Percentiles rank a stretch among this genome's conserved stretches.
These are phyloP conservation scores for Zaprionus vittiger DNA, from an alignment of 1,140 invertebrate genomes.

Conservation along the genomic window DNA sequence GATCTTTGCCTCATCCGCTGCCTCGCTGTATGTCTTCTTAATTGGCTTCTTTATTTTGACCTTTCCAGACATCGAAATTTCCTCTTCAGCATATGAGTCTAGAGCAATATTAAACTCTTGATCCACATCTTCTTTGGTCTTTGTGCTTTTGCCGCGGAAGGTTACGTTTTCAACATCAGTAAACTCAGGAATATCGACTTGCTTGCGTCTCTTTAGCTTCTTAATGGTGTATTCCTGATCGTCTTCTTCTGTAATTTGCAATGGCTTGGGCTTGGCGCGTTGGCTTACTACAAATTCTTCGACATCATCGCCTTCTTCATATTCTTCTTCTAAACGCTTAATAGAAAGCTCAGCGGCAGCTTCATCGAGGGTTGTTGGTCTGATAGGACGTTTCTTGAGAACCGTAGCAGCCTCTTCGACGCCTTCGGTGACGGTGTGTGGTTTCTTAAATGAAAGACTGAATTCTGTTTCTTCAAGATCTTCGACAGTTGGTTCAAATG, in stretches of 20 bases:
- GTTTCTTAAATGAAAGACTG: slow-evolving; percentile 84
- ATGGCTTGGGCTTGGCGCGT: slow-evolving; percentile 68
- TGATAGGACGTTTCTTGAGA: slow-evolving; percentile 79
- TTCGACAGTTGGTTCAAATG: slow-evolving; percentile 63
- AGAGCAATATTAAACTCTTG: slow-evolving; percentile 94
- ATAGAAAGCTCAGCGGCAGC: slow-evolving; percentile 79
- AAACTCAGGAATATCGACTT: slow-evolving; percentile 88
- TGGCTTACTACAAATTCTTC: slow-evolving; percentile 81
- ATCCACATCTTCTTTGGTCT: slow-evolving; percentile 92
- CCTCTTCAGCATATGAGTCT: slow-evolving; percentile 93
- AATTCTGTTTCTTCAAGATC: slow-evolving; percentile 79
- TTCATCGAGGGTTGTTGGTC: slow-evolving; percentile 65
- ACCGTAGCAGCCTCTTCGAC: slow-evolving; percentile 84
- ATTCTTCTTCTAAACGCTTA: slow-evolving; percentile 83
- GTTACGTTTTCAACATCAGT: slow-evolving; percentile 90
- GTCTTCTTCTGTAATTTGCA: slow-evolving; percentile 88
- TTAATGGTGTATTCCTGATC: slow-evolving; percentile 90
- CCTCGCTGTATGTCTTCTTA: slow-evolving; percentile 90
- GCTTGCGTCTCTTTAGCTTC: slow-evolving; percentile 88
- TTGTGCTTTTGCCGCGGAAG: slow-evolving; percentile 89
- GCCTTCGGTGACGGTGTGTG: slow-evolving; percentile 72
- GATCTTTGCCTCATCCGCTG: slow-evolving; percentile 89
- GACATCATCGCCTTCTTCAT: slow-evolving; percentile 84
- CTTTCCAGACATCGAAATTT: slow-evolving; percentile 93
- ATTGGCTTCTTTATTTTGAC: slow-evolving; percentile 89